phyloP scores from a whole-genome alignment of 2,888 invertebrate species.

The Dendrolimus pini region DNA sequence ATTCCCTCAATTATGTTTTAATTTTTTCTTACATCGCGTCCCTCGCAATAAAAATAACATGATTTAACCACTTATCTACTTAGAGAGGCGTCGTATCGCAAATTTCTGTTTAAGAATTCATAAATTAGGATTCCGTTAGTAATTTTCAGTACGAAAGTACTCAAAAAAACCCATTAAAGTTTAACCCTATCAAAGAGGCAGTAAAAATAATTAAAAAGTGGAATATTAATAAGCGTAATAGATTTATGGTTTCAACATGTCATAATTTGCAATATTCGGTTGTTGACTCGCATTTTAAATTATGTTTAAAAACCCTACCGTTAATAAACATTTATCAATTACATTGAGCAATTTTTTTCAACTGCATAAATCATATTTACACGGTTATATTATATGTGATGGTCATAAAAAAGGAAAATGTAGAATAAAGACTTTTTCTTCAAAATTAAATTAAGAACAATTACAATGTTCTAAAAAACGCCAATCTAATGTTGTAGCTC shows the following conservation, averaged over 20 bases:
- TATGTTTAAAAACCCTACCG: no score
- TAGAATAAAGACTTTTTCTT: no score
- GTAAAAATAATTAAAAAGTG: background rate
- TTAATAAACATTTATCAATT: no score
- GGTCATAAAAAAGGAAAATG: no score
- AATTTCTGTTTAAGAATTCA: slow-evolving; percentile 29
- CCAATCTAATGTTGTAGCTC: no score
- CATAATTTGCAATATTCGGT: background rate
- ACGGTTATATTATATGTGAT: no score
- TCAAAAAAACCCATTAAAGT: background rate
- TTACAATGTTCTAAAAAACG: no score
- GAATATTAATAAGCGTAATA: background rate
- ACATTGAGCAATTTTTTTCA: no score
- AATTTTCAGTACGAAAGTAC: background rate
- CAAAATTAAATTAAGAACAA: no score
- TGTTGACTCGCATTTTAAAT: background rate
- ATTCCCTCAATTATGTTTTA: slow-evolving; percentile 51
- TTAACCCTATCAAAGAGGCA: background rate
- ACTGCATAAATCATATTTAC: no score
- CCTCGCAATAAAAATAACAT: slow-evolving; percentile 38
- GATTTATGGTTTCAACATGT: background rate
- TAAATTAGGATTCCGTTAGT: slow-evolving; percentile 15
- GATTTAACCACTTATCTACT: slow-evolving; percentile 30
- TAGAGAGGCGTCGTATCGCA: slow-evolving; percentile 15
- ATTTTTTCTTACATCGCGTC: slow-evolving; percentile 41